Conservation (phyloP, 2,113 vertebrate species). For the Malaclemys terrapin region DNA sequence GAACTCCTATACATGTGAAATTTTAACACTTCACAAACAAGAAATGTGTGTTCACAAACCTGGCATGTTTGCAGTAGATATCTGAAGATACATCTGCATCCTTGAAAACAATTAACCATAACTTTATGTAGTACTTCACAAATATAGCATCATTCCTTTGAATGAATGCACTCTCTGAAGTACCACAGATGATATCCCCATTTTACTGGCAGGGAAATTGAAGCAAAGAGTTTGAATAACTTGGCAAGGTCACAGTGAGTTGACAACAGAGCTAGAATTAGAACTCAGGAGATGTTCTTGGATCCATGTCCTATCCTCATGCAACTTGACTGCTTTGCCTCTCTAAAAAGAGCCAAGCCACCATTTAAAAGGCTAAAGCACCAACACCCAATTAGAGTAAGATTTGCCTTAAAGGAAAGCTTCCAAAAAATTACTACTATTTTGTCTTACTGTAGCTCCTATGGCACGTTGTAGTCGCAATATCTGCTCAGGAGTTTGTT, state of each 20-base stretch:
- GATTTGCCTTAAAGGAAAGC: not conserved
- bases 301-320: not conserved
- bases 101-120: not conserved
- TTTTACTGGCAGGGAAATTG: not conserved
- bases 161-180: not conserved
- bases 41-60: not conserved
- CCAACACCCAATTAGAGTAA: not conserved
- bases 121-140: not conserved
- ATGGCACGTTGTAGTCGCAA: constrained; percentile 86
- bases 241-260: not conserved
- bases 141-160: not conserved
- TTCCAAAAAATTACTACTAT: not conserved
- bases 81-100: not conserved
- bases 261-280: not conserved
- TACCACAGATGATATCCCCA: not conserved
- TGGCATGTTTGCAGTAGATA: not conserved
- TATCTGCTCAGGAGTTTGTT: constrained; percentile 89
- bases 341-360: not conserved
- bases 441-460: constrained; percentile 84
- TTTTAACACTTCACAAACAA: not conserved
- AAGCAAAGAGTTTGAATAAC: not conserved
- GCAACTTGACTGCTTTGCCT: not conserved
- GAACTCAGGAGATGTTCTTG: not conserved
- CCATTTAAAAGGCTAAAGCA: not conserved
- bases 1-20: not conserved